Base-by-base conservation (phyloP, 1,140 invertebrate species). In the Maniola jurtina region DNA sequence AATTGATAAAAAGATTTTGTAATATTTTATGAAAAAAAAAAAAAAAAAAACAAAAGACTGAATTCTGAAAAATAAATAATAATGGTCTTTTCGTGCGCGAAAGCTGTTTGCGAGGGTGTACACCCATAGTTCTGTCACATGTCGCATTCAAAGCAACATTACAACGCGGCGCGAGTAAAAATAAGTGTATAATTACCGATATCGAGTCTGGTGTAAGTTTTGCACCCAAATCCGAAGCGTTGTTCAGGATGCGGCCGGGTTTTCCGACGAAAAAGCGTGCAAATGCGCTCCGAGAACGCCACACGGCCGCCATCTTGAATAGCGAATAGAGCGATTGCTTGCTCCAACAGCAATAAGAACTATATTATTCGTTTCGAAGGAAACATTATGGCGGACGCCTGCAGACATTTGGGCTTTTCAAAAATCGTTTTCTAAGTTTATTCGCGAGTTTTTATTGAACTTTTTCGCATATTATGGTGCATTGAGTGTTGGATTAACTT, bases 351-450 rank as follows among this genome's bases (percentile, higher is more conserved):
- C 86, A 89, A 89, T 89, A 89, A 89, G 88, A 91, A 91, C 88
- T 89, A 91, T 90, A 91, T 88, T 89, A 89, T 88, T 90, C 88
- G 88, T 89, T 90, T 87, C 87, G 87, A 90, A 91, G 90, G 90
- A 91, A 91, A 91, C 90, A 91, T 90, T 86, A 91, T 91, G 90
- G 90, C 89, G 86, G 89, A 88, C 86, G 89, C 86, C 89, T 91
- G 90, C 84, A 89, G 83, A 86, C 87, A 87, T 85, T 91, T 86
- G 89, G 83, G 89, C 89, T 90, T 91, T 90, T 91, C 83, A 89
- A 91, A 91, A 91, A 91, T 91, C 89, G 77, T 91, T 91, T 91
- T 91, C 83, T 90, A 89, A 89, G 87, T 89, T 89, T 86, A 86
- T 83, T 85, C 80, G 86, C 81, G 90, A 78, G 89, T 91, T 90